These are phyloP conservation scores for Boulengeromyrus knoepffleri DNA, from an alignment of 2,113 vertebrate genomes.

Conservation along the genomic window DNA sequence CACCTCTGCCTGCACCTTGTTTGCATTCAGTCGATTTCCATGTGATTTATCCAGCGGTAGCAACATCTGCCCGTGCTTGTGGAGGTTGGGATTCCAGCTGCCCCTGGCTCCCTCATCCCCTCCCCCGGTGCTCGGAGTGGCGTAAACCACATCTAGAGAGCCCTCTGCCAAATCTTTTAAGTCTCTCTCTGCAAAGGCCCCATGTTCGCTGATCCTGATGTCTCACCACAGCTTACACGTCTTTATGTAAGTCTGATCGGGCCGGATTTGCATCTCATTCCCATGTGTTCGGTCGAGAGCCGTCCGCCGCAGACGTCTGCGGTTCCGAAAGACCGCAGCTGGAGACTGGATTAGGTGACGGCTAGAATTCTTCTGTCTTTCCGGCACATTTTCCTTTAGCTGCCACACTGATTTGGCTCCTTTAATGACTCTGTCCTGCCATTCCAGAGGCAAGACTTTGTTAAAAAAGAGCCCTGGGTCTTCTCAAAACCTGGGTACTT, in stretches of 20 bases:
- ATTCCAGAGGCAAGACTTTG: not conserved
- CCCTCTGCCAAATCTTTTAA: slow-evolving; percentile 1
- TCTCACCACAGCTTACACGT: slow-evolving; percentile 3
- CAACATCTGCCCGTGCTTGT: not conserved
- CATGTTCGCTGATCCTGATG: not conserved
- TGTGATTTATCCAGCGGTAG: not conserved
- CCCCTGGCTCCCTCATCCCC: not conserved
- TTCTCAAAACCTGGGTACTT: not conserved
- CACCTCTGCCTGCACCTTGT: not conserved
- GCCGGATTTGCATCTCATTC: not conserved
- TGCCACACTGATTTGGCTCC: not conserved
- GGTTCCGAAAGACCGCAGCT: not conserved
- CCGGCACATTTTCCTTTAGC: not conserved
- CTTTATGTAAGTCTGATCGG: not conserved
- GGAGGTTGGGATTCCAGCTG: not conserved
- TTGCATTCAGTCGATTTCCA: not conserved
- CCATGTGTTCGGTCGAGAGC: not conserved
- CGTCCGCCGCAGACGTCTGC: not conserved
- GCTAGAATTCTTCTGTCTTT: not conserved
- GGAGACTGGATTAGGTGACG: not conserved
- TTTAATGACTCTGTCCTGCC: not conserved
- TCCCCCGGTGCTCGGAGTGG: not conserved
- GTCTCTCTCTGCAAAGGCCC: not conserved
- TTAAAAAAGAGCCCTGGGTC: not conserved
- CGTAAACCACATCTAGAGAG: not conserved